Evolutionary conservation across 2,113 vertebrate genomes (phyloP), one percentile per base, ranked within the genome.

Genomic region (Aldabrachelys gigantea): DNA sequence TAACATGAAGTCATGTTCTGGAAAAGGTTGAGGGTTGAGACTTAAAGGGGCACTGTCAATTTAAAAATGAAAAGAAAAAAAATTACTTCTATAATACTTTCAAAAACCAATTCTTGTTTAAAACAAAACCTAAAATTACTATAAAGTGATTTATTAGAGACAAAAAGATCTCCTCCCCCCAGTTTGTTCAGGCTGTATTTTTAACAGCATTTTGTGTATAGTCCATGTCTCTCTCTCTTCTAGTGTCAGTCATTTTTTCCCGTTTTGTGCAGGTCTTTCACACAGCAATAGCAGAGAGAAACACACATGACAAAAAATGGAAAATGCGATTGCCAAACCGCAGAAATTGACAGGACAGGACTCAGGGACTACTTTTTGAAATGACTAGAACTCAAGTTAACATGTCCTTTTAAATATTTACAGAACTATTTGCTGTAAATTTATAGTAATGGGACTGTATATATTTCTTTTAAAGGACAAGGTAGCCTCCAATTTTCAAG

Each of bases 41-140:
- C 92, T 89, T 85, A 84, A 92, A 90, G 96, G 94, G 89, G 90
- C 92, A 50, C 96, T 93, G 94, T 91, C 90, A 88, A 8, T 57
- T 69, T 89, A 81, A 79, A 89, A 0, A 95, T 78, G 92, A 95
- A 96, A 95, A 49, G 83, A 92, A 10, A 59, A 41, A 49, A 14
- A 16, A 11, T 2, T 24, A 76, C 72, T 89, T 85, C 25, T 91
- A 95, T 72, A 27, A 41, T 50, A 82, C 62, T n/a, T 69, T 88
- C 91, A 53, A 52, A 87, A 90, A 87, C 54, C 80, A 88, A 86
- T 65, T 49, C 88, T 86, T 10, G 24, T 80, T 93, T 53, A 41
- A 86, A 9, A 84, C 13, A 91, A 3, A 9, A 75, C 72, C 22
- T 44, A 25, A 75, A 75, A 44, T 75, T 75, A 44, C 22, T 44